Conservation (phyloP, 2,797 vertebrate genomes). For the Sebastes flavidus region DNA sequence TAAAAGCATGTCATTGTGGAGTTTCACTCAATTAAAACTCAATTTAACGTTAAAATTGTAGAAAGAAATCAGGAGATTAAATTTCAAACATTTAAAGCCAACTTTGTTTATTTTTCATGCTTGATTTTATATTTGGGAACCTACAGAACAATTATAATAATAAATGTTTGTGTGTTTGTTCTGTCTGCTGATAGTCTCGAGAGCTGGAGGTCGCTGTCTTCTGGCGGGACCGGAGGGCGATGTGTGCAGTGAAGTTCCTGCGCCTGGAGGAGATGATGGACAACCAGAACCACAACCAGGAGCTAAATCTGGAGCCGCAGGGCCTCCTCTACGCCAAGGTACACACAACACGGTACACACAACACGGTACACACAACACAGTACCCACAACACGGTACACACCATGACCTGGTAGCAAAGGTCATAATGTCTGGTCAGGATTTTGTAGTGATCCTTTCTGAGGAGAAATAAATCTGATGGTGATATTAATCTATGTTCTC, state of each 20-base stretch:
- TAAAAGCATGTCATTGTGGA: background rate
- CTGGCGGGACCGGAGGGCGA: conserved; percentile 84
- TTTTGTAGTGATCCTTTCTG: background rate
- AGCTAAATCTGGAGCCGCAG: conserved; percentile 87
- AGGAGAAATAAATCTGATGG: background rate
- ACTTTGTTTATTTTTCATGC: background rate
- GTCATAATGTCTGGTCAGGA: background rate
- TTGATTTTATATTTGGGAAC: background rate
- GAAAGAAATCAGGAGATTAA: background rate
- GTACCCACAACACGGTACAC: conserved; percentile 58
- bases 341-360: background rate
- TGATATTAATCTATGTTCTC: background rate
- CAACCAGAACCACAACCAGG: conserved; percentile 80
- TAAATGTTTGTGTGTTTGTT: background rate
- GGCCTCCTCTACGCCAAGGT: conserved; percentile 90
- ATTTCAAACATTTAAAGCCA: background rate
- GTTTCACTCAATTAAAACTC: background rate
- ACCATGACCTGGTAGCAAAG: background rate
- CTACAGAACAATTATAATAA: background rate
- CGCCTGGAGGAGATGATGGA: conserved; percentile 91
- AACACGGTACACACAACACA: conserved; percentile 12
- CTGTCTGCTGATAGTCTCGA: conserved; percentile 82
- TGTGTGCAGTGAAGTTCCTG: conserved; percentile 89
- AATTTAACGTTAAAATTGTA: background rate
- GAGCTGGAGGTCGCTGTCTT: conserved; percentile 90